These are phyloP conservation scores for Sinocyclocheilus anshuiensis DNA, from an alignment of 2,113 vertebrate genomes.

Conservation along the genomic window DNA sequence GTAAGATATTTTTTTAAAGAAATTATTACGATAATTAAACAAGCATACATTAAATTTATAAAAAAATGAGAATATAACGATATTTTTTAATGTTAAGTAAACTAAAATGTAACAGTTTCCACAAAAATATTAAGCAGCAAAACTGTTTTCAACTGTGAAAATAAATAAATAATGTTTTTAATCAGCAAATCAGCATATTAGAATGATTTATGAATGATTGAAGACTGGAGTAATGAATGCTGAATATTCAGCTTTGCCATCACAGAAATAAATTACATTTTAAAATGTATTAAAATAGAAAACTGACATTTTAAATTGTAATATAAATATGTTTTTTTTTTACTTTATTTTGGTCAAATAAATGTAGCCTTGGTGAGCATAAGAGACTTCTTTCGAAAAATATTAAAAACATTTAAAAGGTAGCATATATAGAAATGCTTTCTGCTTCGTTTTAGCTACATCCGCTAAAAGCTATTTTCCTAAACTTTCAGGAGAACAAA, in stretches of 20 bases:
- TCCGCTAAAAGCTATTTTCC: not conserved
- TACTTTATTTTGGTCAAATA: not conserved
- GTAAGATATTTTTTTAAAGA: not conserved
- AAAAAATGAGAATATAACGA: not conserved
- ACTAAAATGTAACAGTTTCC: no score
- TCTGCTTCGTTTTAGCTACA: not conserved
- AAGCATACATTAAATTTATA: not conserved
- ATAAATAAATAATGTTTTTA: not conserved
- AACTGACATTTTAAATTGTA: not conserved
- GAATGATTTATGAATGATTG: not conserved
- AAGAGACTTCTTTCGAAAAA: not conserved
- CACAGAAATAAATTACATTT: not conserved
- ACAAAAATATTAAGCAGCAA: not conserved
- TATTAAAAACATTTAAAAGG: not conserved
- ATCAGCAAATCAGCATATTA: not conserved
- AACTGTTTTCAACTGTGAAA: not conserved
- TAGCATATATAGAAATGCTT: not conserved
- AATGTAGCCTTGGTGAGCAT: not conserved
- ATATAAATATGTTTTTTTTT: not conserved
- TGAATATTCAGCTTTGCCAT: not conserved
- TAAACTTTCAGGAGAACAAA: not conserved
- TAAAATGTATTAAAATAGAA: not conserved
- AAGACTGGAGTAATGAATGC: not conserved
- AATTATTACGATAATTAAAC: not conserved
- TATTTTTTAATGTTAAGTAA: no score